A percentile compares a stretch with the other conserved stretches of the same genome.
phyloP scores from a whole-genome alignment of 2,797 vertebrate species.

The Anguilla pacifica region DNA sequence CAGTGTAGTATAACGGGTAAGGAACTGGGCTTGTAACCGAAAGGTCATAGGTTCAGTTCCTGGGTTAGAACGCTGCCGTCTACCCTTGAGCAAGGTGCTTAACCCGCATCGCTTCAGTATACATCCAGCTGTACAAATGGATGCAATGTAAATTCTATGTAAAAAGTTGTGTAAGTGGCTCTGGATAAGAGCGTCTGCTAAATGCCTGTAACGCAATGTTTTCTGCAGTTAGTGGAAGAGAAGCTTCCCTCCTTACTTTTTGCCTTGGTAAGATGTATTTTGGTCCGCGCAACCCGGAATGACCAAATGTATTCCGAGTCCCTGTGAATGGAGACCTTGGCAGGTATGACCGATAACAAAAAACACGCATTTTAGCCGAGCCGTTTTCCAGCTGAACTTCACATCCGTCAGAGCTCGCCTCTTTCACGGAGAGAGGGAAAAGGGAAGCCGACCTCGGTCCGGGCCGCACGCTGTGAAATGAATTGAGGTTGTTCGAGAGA shows the following conservation, averaged over 20 bases:
- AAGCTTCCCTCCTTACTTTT: not conserved
- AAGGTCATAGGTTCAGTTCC: too few relatives aligned
- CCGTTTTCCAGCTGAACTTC: not conserved
- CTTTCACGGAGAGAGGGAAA: not conserved
- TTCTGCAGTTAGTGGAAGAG: not conserved
- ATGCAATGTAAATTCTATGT: too few relatives aligned
- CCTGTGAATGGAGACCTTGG: not conserved
- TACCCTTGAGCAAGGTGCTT: too few relatives aligned
- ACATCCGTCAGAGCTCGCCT: not conserved
- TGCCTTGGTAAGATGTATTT: not conserved
- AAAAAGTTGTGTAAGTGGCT: too few relatives aligned
- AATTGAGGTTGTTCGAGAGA: too few relatives aligned
- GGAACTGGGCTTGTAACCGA: too few relatives aligned
- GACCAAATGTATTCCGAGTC: not conserved
- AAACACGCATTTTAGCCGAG: not conserved
- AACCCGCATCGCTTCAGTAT: too few relatives aligned
- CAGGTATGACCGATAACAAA: not conserved
- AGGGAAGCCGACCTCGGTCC: not conserved
- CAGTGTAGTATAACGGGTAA: too few relatives aligned
- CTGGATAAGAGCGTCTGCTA: too few relatives aligned
- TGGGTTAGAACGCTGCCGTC: too few relatives aligned
- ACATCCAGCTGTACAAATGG: too few relatives aligned
- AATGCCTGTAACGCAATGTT: too few relatives aligned
- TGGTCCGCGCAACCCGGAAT: not conserved
- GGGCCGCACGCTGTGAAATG: slow-evolving; percentile 9